Evolutionary conservation across 35 echinoderm and acorn worm genomes (phyloP).

Genomic region (Lytechinus pictus): DNA sequence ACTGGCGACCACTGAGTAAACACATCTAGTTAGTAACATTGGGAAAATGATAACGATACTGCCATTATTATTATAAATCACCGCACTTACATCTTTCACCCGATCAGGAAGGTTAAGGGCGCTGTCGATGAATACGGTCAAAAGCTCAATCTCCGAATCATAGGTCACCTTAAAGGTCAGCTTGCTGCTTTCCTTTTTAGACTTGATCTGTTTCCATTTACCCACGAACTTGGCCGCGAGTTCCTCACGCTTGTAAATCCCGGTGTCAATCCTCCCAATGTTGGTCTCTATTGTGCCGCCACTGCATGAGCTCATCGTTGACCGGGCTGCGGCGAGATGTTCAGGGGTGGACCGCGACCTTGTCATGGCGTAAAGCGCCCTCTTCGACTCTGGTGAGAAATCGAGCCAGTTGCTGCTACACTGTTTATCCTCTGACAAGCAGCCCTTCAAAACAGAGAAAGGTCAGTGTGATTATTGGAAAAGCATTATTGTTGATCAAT

Average conservation of each 20-base stretch:
- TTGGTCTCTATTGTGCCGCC: background rate
- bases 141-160: constrained; percentile 64
- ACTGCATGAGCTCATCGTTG: background rate
- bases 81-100: constrained; percentile 31
- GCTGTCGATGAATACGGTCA: constrained; percentile 68
- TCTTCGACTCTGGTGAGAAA: constrained; percentile 15
- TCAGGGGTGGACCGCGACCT: constrained; percentile 6
- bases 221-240: constrained; percentile 36
- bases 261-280: constrained; percentile 53
- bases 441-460: background rate
- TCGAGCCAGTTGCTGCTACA: constrained; percentile 1
- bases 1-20: too few species aligned
- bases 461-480: too few species aligned
- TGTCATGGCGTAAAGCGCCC: constrained; percentile 38
- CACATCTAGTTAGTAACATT: too few species aligned
- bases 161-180: constrained; percentile 77
- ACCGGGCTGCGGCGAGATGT: background rate
- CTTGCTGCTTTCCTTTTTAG: constrained; percentile 64
- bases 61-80: too few species aligned
- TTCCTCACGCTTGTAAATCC: constrained; percentile 51
- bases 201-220: constrained; percentile 5
- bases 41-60: too few species aligned
- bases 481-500: too few species aligned
- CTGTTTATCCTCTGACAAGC: constrained; percentile 19
- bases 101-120: constrained; percentile 61